phyloP scores from a whole-genome alignment of 2,888 invertebrate species.

The Heliconius ethilla region DNA sequence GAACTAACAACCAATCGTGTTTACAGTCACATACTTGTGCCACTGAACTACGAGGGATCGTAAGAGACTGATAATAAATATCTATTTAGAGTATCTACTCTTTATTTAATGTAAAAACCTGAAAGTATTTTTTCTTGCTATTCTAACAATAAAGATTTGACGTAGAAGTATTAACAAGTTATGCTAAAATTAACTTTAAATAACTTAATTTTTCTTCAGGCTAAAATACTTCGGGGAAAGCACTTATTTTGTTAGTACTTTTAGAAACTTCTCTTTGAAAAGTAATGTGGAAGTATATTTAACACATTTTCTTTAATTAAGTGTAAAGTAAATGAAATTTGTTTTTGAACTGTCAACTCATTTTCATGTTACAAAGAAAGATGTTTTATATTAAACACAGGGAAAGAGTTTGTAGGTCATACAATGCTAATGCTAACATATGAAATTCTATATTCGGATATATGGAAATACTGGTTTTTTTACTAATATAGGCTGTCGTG shows the following conservation, averaged over 20 bases:
- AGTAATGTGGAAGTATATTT: neutral
- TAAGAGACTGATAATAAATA: neutral
- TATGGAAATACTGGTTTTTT: too few species aligned
- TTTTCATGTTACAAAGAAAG: neutral
- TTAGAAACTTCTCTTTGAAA: constrained; percentile 2
- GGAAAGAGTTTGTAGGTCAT: neutral
- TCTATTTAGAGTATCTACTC: too few species aligned
- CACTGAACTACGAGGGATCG: neutral
- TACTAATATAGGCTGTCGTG: too few species aligned
- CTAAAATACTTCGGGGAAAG: neutral
- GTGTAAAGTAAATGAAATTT: neutral
- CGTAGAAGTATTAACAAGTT: constrained; percentile 8
- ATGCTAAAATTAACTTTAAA: neutral
- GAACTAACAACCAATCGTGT: too few species aligned
- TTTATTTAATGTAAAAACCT: neutral
- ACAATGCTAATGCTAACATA: neutral
- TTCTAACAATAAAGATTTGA: neutral
- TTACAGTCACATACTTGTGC: too few species aligned
- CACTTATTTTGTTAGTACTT: constrained; percentile 10
- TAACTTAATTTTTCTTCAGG: constrained; percentile 8
- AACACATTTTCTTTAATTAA: constrained; percentile 4
- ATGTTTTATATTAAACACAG: neutral
- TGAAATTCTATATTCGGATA: too few species aligned
- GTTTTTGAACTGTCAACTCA: neutral
- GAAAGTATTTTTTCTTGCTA: neutral